phyloP scores from a whole-genome alignment of 2,888 invertebrate genomes.

The Nomada flava region DNA sequence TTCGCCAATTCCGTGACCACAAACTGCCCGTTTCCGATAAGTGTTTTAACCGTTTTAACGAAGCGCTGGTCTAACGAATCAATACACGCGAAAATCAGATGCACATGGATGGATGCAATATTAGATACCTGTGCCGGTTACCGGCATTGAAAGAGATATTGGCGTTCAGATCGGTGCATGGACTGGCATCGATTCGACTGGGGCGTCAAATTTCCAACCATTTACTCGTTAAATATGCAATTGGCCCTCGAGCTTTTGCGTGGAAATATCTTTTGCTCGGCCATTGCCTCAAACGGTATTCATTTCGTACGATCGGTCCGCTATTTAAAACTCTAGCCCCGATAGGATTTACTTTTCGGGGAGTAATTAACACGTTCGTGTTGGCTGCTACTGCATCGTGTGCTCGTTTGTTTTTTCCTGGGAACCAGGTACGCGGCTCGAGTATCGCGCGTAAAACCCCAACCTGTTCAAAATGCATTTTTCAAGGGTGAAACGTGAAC shows the following conservation, averaged over 20 bases:
- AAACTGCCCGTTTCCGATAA: background rate
- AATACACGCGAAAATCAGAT: slow-evolving; percentile 54
- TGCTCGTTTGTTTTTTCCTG: background rate
- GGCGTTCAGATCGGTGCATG: slow-evolving; percentile 42
- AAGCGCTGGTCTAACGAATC: slow-evolving; percentile 13
- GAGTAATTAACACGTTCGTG: slow-evolving; percentile 24
- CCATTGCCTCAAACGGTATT: slow-evolving; percentile 22
- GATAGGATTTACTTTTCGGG: background rate
- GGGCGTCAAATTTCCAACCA: slow-evolving; percentile 27
- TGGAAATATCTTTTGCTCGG: slow-evolving; percentile 5
- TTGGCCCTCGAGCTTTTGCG: slow-evolving; percentile 6
- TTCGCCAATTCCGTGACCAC: background rate
- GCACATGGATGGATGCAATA: slow-evolving; percentile 16
- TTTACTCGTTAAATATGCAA: slow-evolving; percentile 23
- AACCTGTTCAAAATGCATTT: background rate
- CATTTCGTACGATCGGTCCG: background rate
- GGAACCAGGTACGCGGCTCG: background rate
- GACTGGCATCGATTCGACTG: background rate
- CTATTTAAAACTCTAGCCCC: slow-evolving; percentile 3
- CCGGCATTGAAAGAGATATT: slow-evolving; percentile 41
- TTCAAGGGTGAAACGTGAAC: background rate
- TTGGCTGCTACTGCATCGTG: background rate
- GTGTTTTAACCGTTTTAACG: background rate
- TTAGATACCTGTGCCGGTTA: slow-evolving; percentile 19
- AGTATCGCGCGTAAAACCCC: background rate